These are phyloP conservation scores for Noturus placidus DNA, from an alignment of 2,113 vertebrate species.

Conservation along the genomic window DNA sequence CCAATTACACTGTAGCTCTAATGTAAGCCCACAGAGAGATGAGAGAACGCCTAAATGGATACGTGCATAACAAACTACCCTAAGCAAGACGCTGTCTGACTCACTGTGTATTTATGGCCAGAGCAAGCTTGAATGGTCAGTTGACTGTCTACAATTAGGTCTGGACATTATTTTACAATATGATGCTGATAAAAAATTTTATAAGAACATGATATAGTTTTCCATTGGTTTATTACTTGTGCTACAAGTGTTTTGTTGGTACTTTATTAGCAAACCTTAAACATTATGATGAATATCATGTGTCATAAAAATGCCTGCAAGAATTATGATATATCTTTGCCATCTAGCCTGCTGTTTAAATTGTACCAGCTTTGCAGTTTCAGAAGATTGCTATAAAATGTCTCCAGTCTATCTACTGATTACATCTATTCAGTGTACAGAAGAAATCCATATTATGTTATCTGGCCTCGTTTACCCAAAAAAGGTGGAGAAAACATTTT, in stretches of 20 bases:
- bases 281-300: not conserved
- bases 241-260: not conserved
- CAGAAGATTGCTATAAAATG: not conserved
- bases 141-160: not conserved
- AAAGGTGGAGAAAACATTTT: not conserved
- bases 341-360: not conserved
- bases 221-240: not conserved
- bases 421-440: not conserved
- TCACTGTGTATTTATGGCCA: not conserved
- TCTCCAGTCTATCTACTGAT: not conserved
- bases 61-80: not conserved
- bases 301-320: not conserved
- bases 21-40: not conserved
- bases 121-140: not conserved
- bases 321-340: not conserved
- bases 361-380: not conserved
- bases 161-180: not conserved
- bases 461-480: no score
- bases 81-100: not conserved
- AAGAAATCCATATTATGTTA: not conserved
- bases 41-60: not conserved
- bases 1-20: not conserved
- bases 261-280: not conserved
- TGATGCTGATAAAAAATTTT: not conserved
- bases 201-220: not conserved